A percentile compares a stretch with the other conserved stretches of the same genome.
phyloP scores from a whole-genome alignment of 2,113 vertebrate genomes.

The Egretta garzetta region DNA sequence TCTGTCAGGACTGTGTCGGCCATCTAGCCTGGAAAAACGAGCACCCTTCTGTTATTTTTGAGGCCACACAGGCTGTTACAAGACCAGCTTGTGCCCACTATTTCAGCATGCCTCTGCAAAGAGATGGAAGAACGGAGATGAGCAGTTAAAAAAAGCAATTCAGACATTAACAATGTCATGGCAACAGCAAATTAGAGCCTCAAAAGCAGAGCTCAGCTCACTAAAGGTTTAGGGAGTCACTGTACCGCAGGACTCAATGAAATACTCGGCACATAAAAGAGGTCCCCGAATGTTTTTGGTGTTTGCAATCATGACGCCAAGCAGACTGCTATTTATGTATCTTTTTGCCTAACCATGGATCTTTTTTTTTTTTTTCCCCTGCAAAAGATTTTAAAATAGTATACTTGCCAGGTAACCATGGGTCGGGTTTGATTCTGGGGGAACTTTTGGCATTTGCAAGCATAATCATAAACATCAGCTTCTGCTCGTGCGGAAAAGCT shows the following conservation, averaged over 20 bases:
- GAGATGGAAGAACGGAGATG: neutral
- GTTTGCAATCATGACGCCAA: constrained; percentile 18
- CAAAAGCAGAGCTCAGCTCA: constrained; percentile 36
- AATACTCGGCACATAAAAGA: constrained; percentile 35
- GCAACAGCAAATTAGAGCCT: constrained; percentile 66
- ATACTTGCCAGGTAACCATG: neutral
- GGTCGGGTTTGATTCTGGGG: neutral
- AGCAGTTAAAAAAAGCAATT: constrained; percentile 55
- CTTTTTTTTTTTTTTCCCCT: neutral
- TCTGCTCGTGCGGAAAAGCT: neutral
- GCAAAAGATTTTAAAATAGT: neutral
- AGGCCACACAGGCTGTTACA: constrained; percentile 5
- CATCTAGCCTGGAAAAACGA: neutral
- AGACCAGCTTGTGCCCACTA: constrained; percentile 1
- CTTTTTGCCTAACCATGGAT: neutral
- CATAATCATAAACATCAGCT: neutral
- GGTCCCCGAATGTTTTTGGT: constrained; percentile 24
- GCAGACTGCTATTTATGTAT: neutral
- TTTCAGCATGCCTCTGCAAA: constrained; percentile 39
- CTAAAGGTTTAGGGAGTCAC: constrained; percentile 47
- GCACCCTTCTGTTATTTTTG: neutral
- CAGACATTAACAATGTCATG: constrained; percentile 65
- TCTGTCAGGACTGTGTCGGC: neutral
- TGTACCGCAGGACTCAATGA: constrained; percentile 49
- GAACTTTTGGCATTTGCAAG: neutral